These are phyloP conservation scores for Nemurella pictetii DNA, from an alignment of 2,888 invertebrate species.

Conservation along the genomic window DNA sequence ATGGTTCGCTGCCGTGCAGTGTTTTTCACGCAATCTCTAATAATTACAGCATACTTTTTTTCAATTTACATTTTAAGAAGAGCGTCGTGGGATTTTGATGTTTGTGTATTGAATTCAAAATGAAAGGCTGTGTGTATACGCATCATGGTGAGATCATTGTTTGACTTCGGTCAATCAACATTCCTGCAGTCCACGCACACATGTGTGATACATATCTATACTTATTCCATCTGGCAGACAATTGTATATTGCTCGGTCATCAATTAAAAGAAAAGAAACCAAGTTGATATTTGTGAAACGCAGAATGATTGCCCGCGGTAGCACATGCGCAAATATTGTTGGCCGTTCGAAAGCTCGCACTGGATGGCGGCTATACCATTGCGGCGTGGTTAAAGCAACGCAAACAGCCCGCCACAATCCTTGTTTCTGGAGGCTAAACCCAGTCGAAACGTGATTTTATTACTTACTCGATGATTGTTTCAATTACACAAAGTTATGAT, in stretches of 20 bases:
- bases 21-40: neutral
- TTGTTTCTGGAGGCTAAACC: neutral
- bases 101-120: neutral
- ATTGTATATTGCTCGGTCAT: neutral
- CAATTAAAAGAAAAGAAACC: neutral
- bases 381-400: neutral
- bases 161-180: neutral
- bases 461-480: neutral
- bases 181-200: neutral
- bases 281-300: neutral
- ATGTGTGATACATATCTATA: neutral
- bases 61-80: neutral
- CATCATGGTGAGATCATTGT: neutral
- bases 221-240: neutral
- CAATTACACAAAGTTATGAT: neutral
- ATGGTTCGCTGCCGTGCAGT: neutral
- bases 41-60: neutral
- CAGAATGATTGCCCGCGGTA: neutral
- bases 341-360: neutral
- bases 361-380: neutral
- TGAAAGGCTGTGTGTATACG: neutral
- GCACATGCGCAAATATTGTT: neutral
- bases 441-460: neutral
- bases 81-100: neutral
- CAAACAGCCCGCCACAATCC: neutral